phyloP scores from a whole-genome alignment of 1,140 invertebrate genomes.

The Rhynchophorus ferrugineus region DNA sequence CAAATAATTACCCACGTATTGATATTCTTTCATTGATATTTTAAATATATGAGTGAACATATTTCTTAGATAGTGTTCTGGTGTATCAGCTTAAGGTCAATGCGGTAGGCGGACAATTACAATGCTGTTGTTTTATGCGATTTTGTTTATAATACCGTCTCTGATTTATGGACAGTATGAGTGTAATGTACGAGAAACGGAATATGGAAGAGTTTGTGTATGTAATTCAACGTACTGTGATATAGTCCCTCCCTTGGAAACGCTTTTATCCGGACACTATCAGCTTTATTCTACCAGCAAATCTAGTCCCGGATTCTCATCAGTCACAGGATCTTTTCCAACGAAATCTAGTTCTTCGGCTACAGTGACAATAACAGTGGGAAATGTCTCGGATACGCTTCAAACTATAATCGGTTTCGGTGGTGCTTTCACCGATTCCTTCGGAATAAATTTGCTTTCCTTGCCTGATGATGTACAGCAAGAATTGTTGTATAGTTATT shows the following conservation, averaged over 20 bases:
- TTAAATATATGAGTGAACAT: no score
- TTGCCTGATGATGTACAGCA: constrained; percentile 14
- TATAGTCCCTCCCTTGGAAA: constrained; percentile 45
- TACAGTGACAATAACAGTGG: constrained; percentile 25
- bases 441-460: constrained; percentile 20
- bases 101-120: no score
- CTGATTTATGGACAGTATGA: no score
- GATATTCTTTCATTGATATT: no score
- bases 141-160: no score
- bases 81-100: no score
- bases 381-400: constrained; percentile 32
- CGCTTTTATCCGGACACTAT: constrained; percentile 42
- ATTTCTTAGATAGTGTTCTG: no score
- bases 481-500: constrained; percentile 42
- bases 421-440: constrained; percentile 49
- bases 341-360: constrained; percentile 2
- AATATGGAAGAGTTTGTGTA: constrained; percentile 60
- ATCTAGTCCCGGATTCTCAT: constrained; percentile 46
- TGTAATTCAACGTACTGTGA: constrained; percentile 82
- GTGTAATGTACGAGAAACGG: no score
- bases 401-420: constrained; percentile 73
- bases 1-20: no score
- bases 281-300: constrained; percentile 51
- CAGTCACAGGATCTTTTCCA: constrained; percentile 31
- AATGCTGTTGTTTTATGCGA: no score